Conservation (phyloP, 1,140 invertebrate genomes). For the Onthophagus taurus region DNA sequence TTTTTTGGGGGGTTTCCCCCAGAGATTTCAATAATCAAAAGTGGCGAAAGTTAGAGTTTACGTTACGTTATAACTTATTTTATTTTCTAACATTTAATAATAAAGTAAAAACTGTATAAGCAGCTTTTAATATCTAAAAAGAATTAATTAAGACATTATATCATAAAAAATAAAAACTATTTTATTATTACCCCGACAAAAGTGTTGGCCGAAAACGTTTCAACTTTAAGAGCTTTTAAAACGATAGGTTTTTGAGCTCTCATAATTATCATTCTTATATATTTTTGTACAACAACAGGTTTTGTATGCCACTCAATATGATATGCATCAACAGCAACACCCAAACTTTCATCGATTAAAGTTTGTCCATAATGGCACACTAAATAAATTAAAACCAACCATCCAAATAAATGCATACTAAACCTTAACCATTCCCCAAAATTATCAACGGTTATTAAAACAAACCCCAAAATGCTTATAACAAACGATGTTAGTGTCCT, state of each 20-base stretch:
- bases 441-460: slow-evolving; percentile 22
- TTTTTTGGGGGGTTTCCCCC: too few species aligned
- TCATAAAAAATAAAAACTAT: slow-evolving; percentile 1
- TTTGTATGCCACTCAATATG: slow-evolving; percentile 21
- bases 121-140: slow-evolving; percentile 28
- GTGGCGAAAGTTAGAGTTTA: too few species aligned
- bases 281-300: slow-evolving; percentile 16
- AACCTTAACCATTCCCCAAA: slow-evolving; percentile 24
- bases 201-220: slow-evolving; percentile 23
- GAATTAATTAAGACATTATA: slow-evolving; percentile 5
- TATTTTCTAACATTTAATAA: too few species aligned
- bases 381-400: slow-evolving; percentile 24
- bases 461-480: slow-evolving; percentile 27
- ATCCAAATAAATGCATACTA: slow-evolving; percentile 24
- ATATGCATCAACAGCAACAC: slow-evolving; percentile 23
- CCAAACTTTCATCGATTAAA: slow-evolving; percentile 26
- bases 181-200: slow-evolving; percentile 22
- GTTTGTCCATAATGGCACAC: slow-evolving; percentile 25
- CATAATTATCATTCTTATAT: slow-evolving; percentile 23
- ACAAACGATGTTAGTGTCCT: slow-evolving; percentile 27
- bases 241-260: slow-evolving; percentile 25
- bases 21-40: too few species aligned
- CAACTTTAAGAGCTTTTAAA: slow-evolving; percentile 23
- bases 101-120: slow-evolving; percentile 28
- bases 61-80: too few species aligned